Percentiles rank a stretch among this genome's conserved stretches.
Evolutionary conservation across 1,140 invertebrate genomes (phyloP).

Genomic region (Drosophila sechellia): DNA sequence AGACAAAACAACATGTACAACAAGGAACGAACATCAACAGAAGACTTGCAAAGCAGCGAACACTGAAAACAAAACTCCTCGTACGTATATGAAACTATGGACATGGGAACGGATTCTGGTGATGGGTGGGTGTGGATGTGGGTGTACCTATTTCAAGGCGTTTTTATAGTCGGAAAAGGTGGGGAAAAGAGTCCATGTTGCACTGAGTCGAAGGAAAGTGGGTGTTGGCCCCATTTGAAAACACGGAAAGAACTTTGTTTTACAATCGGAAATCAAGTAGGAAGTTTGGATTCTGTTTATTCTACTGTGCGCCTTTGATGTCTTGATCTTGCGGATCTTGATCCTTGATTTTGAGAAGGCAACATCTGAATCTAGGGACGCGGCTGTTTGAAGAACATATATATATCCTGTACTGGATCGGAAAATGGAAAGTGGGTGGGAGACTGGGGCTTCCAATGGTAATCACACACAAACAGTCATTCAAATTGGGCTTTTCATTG

Average conservation of each 20-base stretch:
- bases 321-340: no score
- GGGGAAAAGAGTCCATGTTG: no score
- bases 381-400: no score
- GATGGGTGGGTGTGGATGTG: background rate
- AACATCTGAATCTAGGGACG: background rate
- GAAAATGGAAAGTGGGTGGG: background rate
- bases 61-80: conserved; percentile 27
- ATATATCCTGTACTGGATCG: background rate
- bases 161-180: no score
- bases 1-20: conserved; percentile 41
- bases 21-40: conserved; percentile 48
- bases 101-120: background rate
- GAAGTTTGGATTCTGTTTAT: background rate
- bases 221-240: background rate
- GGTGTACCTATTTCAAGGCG: background rate
- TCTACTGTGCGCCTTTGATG: no score
- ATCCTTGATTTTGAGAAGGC: no score
- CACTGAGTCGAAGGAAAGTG: background rate
- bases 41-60: conserved; percentile 52
- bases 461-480: conserved; percentile 36
- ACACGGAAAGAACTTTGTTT: background rate
- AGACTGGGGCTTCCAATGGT: conserved; percentile 10
- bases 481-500: conserved; percentile 18
- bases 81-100: background rate
- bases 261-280: background rate